Conservation (phyloP, 2,113 vertebrate genomes). For the Oreochromis tanganicae region DNA sequence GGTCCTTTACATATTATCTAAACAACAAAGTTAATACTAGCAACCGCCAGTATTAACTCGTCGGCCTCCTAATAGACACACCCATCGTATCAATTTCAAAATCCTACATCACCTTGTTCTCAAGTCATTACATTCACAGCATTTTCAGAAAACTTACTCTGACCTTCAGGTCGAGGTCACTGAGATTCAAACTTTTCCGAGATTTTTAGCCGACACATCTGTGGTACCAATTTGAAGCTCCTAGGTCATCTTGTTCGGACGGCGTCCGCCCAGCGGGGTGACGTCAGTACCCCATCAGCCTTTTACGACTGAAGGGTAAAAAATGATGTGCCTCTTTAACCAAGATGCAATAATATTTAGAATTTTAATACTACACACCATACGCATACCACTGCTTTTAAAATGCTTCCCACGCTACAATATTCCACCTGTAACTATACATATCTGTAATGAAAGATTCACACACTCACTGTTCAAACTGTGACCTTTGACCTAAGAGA, state of each 20-base stretch:
- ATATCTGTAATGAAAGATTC: not conserved
- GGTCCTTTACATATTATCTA: not conserved
- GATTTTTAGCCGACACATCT: not conserved
- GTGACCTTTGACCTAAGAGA: conserved; percentile 31
- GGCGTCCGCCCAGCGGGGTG: fast-evolving
- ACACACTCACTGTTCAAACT: not conserved
- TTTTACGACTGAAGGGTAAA: not conserved
- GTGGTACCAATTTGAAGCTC: not conserved
- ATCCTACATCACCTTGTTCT: not conserved
- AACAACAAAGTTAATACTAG: not conserved
- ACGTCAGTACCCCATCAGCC: fast-evolving
- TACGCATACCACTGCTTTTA: not conserved
- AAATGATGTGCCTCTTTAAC: not conserved
- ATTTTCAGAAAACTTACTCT: not conserved
- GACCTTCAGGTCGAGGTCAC: not conserved
- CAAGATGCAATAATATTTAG: not conserved
- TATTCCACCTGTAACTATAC: not conserved
- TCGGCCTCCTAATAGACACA: not conserved
- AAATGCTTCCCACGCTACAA: not conserved
- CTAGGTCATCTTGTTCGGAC: not conserved
- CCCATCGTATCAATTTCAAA: not conserved
- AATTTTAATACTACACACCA: not conserved
- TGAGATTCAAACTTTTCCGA: not conserved
- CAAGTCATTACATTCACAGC: not conserved
- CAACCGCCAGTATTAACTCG: fast-evolving